phyloP scores from a whole-genome alignment of 2,888 invertebrate genomes.

The Rugalucina vietnamica region DNA sequence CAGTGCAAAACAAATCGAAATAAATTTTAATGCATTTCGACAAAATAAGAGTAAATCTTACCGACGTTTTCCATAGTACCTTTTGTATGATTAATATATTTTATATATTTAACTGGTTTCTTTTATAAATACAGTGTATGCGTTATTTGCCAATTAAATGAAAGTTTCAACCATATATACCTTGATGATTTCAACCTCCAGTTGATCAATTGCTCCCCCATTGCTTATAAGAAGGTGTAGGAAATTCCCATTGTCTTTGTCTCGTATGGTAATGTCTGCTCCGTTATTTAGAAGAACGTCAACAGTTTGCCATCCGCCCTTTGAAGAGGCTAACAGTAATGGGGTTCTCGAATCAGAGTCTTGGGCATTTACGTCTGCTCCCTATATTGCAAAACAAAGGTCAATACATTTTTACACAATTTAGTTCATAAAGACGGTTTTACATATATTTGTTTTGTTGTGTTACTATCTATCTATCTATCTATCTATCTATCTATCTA shows the following conservation, averaged over 20 bases:
- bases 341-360: slow-evolving; percentile 93
- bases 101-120: too few species aligned
- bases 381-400: too few species aligned
- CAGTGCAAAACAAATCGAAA: too few species aligned
- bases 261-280: slow-evolving; percentile 91
- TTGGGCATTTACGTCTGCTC: slow-evolving; percentile 91
- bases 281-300: slow-evolving; percentile 89
- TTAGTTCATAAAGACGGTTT: too few species aligned
- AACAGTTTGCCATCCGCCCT: slow-evolving; percentile 93
- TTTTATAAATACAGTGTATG: too few species aligned
- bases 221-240: slow-evolving; percentile 93
- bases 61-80: too few species aligned
- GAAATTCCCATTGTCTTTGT: slow-evolving; percentile 92
- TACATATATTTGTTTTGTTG: neutral
- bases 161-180: too few species aligned
- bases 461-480: neutral
- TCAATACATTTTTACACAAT: too few species aligned
- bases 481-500: neutral
- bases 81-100: too few species aligned
- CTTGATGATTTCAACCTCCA: slow-evolving; percentile 57
- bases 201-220: slow-evolving; percentile 84
- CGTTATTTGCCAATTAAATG: too few species aligned
- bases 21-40: too few species aligned
- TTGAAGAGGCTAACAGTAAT: slow-evolving; percentile 91
- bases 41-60: too few species aligned